Percentiles rank a stretch among this genome's conserved stretches.
These are phyloP conservation scores for Sphaerophoria taeniata DNA, from an alignment of 2,888 invertebrate genomes.

Conservation along the genomic window DNA sequence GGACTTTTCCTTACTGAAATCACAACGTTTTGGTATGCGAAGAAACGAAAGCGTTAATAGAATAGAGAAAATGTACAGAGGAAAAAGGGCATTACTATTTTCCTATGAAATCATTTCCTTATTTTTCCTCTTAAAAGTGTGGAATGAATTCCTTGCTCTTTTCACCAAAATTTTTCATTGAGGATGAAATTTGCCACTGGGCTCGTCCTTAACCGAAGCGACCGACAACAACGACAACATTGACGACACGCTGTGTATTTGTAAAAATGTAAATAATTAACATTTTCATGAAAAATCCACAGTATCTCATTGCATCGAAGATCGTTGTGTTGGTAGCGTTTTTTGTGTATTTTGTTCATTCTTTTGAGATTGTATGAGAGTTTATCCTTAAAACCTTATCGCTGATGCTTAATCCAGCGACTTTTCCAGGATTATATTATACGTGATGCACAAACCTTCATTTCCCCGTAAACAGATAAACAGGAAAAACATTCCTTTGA, in stretches of 20 bases:
- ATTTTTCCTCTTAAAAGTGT: too few species aligned
- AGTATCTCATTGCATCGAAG: not conserved
- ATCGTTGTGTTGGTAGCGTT: not conserved
- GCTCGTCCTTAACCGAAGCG: too few species aligned
- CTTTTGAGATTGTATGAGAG: constrained; percentile 2
- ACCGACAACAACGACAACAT: not conserved
- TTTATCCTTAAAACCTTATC: constrained; percentile 59
- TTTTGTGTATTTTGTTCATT: not conserved
- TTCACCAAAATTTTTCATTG: too few species aligned
- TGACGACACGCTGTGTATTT: constrained; percentile 31
- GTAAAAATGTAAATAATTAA: constrained; percentile 72
- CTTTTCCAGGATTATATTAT: constrained; percentile 63
- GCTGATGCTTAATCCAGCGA: constrained; percentile 63
- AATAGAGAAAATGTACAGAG: too few species aligned
- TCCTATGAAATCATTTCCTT: too few species aligned
- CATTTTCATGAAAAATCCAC: constrained; percentile 63
- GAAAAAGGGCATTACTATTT: too few species aligned
- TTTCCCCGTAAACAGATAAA: constrained; percentile 72
- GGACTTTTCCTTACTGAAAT: too few species aligned
- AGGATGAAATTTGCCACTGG: too few species aligned
- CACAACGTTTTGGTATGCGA: too few species aligned
- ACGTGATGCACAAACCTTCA: constrained; percentile 69
- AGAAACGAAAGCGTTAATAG: too few species aligned
- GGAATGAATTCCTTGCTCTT: too few species aligned
- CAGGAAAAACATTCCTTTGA: constrained; percentile 71